Conservation (phyloP, 2,797 vertebrate genomes). For the Pseudomugil gertrudae region DNA sequence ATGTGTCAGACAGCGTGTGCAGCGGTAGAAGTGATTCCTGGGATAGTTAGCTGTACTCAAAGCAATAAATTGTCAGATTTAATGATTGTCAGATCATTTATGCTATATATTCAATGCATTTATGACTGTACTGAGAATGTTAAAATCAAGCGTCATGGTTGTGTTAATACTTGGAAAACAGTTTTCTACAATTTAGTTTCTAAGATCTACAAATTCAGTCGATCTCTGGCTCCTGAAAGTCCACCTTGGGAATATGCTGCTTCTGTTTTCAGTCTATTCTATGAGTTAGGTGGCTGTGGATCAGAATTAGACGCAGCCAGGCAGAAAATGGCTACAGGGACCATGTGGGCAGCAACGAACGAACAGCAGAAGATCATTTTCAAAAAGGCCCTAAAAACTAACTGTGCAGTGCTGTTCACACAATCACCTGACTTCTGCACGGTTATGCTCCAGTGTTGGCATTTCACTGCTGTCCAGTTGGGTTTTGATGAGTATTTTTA, state of each 20-base stretch:
- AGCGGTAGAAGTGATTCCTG: too few species aligned
- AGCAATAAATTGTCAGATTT: too few species aligned
- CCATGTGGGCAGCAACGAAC: slow-evolving; percentile 54
- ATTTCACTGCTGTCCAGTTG: slow-evolving; percentile 57
- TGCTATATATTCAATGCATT: neutral
- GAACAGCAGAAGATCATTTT: slow-evolving; percentile 74
- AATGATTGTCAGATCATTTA: neutral
- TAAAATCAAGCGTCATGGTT: neutral
- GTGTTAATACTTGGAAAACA: slow-evolving; percentile 17
- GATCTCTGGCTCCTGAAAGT: slow-evolving; percentile 34
- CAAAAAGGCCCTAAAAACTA: slow-evolving; percentile 71
- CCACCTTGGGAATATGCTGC: slow-evolving; percentile 60
- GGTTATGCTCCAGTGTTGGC: slow-evolving; percentile 43
- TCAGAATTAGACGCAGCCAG: slow-evolving; percentile 76
- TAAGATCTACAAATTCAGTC: slow-evolving; percentile 52
- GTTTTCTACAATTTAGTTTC: slow-evolving; percentile 37
- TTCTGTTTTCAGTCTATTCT: slow-evolving; percentile 37
- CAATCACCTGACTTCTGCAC: slow-evolving; percentile 55
- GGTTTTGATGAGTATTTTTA: slow-evolving; percentile 46
- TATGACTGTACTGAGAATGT: neutral
- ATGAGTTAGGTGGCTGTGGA: slow-evolving; percentile 53
- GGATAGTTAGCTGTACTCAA: too few species aligned
- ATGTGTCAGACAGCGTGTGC: too few species aligned
- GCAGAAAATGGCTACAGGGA: slow-evolving; percentile 78
- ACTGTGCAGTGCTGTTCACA: slow-evolving; percentile 65